Percentiles rank a stretch among this genome's conserved stretches.
These are phyloP conservation scores for Cacoxenus indagator DNA, from an alignment of 2,888 invertebrate species.

Conservation along the genomic window DNA sequence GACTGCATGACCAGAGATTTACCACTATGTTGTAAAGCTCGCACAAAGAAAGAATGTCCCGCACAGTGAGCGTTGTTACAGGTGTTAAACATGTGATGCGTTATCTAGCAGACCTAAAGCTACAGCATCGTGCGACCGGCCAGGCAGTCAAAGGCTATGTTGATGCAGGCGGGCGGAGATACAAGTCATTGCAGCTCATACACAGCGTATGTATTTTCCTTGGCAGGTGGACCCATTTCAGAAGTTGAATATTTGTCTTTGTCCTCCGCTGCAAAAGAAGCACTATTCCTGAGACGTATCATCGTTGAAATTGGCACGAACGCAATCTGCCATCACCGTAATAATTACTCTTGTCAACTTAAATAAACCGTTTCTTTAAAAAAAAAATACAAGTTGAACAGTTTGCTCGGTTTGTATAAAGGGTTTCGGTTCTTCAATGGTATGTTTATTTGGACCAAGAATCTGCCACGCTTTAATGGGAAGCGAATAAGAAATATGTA, in stretches of 20 bases:
- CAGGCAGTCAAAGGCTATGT: not conserved
- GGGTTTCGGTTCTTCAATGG: no score
- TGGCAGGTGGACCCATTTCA: not conserved
- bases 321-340: no score
- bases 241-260: not conserved
- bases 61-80: conserved; percentile 22
- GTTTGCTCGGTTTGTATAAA: no score
- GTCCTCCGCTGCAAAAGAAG: not conserved
- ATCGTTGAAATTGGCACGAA: not conserved
- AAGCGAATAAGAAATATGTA: no score
- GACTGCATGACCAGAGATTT: conserved; percentile 25
- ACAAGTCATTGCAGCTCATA: not conserved
- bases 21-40: conserved; percentile 26
- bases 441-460: no score
- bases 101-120: not conserved
- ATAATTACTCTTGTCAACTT: no score
- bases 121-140: not conserved
- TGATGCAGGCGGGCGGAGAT: not conserved
- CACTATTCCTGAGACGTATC: not conserved
- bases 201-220: not conserved
- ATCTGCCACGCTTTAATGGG: no score
- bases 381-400: no score
- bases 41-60: conserved; percentile 21
- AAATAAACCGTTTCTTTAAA: no score
- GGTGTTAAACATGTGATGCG: conserved; percentile 27